Percentiles rank a stretch among this genome's conserved stretches.
phyloP scores from a whole-genome alignment of 2,888 invertebrate genomes.

The Sinohyriopsis cumingii region DNA sequence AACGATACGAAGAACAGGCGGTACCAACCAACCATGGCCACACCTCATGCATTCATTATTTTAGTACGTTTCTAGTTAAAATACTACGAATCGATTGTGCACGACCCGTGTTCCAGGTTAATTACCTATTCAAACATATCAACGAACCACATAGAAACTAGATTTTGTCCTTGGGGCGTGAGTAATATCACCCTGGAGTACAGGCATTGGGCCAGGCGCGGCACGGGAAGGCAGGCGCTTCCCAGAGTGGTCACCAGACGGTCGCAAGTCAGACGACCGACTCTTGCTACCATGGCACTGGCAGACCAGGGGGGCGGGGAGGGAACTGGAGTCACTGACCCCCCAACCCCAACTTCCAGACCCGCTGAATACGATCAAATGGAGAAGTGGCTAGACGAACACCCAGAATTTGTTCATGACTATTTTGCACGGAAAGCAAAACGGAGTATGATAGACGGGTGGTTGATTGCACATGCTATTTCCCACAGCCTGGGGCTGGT shows the following conservation, averaged over 20 bases:
- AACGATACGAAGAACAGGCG: background rate
- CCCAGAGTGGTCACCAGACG: slow-evolving; percentile 33
- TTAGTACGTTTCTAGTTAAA: slow-evolving; percentile 22
- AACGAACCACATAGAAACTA: slow-evolving; percentile 20
- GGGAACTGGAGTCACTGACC: slow-evolving; percentile 34
- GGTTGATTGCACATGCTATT: slow-evolving; percentile 79
- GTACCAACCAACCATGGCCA: background rate
- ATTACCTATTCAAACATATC: slow-evolving; percentile 40
- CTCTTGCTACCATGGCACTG: slow-evolving; percentile 32
- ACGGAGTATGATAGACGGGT: slow-evolving; percentile 92
- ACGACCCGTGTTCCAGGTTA: slow-evolving; percentile 32
- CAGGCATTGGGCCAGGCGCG: slow-evolving; percentile 20
- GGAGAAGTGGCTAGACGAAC: slow-evolving; percentile 97
- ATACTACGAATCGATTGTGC: slow-evolving; percentile 45
- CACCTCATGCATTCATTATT: slow-evolving; percentile 15
- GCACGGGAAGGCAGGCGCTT: slow-evolving; percentile 38
- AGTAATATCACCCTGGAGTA: slow-evolving; percentile 29
- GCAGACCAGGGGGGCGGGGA: slow-evolving; percentile 14
- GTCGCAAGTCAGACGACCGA: slow-evolving; percentile 30
- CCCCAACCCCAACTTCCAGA: slow-evolving; percentile 29
- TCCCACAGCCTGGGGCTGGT: slow-evolving; percentile 54
- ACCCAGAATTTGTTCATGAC: slow-evolving; percentile 95
- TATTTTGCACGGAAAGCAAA: slow-evolving; percentile 94
- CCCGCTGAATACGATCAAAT: slow-evolving; percentile 74
- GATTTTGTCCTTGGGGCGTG: slow-evolving; percentile 1